phyloP scores from a whole-genome alignment of 2,888 invertebrate genomes.

The Pheosia tremula region DNA sequence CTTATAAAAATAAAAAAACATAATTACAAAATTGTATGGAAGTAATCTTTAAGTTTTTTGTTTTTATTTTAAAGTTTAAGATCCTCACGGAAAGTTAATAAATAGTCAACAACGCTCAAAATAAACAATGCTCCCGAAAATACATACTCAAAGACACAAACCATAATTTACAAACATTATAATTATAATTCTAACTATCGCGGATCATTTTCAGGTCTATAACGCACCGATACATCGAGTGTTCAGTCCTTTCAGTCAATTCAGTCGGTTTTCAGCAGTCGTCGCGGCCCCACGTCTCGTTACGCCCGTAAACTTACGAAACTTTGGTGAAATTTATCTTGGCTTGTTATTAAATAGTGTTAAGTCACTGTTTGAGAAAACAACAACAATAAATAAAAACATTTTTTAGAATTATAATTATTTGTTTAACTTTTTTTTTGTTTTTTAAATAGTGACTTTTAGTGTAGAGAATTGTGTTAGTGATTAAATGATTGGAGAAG shows the following conservation, averaged over 20 bases:
- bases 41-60: too few relatives aligned
- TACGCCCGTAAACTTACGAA: slow-evolving; percentile 34
- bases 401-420: background rate
- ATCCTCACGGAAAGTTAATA: too few relatives aligned
- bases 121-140: too few relatives aligned
- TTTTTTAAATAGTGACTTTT: slow-evolving; percentile 11
- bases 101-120: too few relatives aligned
- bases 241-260: slow-evolving; percentile 11
- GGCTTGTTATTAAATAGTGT: background rate
- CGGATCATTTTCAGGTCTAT: slow-evolving; percentile 45
- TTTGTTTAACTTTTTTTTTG: slow-evolving; percentile 7
- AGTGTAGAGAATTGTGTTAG: slow-evolving; percentile 14
- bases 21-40: too few relatives aligned
- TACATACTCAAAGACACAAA: too few relatives aligned
- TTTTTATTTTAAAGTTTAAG: too few relatives aligned
- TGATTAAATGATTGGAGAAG: slow-evolving; percentile 46
- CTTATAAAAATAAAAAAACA: too few relatives aligned
- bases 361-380: too few relatives aligned
- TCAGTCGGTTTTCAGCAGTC: slow-evolving; percentile 58
- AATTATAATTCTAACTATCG: slow-evolving; percentile 18
- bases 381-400: background rate
- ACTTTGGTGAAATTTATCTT: slow-evolving; percentile 25
- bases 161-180: background rate
- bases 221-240: slow-evolving; percentile 12
- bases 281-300: slow-evolving; percentile 41